Evolutionary conservation across 2,113 vertebrate species (phyloP).

Genomic region (Shinisaurus crocodilurus): DNA sequence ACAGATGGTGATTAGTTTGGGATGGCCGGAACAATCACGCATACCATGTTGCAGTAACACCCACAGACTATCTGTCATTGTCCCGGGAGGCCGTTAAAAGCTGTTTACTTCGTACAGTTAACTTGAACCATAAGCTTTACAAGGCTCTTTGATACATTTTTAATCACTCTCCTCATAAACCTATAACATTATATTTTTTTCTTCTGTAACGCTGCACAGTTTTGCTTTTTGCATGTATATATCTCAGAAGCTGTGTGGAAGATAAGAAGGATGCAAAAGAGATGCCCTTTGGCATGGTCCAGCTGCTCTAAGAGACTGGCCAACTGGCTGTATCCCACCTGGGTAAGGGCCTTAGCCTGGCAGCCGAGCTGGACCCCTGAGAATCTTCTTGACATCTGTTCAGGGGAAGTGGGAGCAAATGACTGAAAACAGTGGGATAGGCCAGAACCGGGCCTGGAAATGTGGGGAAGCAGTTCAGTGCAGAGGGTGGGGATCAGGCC

Average conservation of each 20-base stretch:
- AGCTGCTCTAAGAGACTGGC: not conserved
- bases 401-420: not conserved
- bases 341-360: not conserved
- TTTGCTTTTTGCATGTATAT: slow-evolving; percentile 41
- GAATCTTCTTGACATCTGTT: slow-evolving; percentile 2
- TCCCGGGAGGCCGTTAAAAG: slow-evolving; percentile 83
- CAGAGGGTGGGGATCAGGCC: not conserved
- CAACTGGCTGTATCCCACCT: not conserved
- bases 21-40: slow-evolving; percentile 84
- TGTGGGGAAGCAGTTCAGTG: not conserved
- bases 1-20: slow-evolving; percentile 88
- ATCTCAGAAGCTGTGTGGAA: slow-evolving; percentile 23
- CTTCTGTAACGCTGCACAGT: slow-evolving; percentile 46
- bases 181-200: slow-evolving; percentile 62
- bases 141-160: slow-evolving; percentile 86
- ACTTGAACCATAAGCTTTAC: slow-evolving; percentile 87
- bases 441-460: not conserved
- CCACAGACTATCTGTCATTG: slow-evolving; percentile 85
- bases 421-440: not conserved
- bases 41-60: slow-evolving; percentile 82
- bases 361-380: not conserved
- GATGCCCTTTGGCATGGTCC: accelerated
- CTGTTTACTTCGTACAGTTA: slow-evolving; percentile 86
- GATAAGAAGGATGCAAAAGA: not conserved
- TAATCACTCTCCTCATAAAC: slow-evolving; percentile 84